A percentile compares a stretch with the other conserved stretches of the same genome.
phyloP scores from a whole-genome alignment of 2,797 vertebrate species.

The Neostethus bicornis region DNA sequence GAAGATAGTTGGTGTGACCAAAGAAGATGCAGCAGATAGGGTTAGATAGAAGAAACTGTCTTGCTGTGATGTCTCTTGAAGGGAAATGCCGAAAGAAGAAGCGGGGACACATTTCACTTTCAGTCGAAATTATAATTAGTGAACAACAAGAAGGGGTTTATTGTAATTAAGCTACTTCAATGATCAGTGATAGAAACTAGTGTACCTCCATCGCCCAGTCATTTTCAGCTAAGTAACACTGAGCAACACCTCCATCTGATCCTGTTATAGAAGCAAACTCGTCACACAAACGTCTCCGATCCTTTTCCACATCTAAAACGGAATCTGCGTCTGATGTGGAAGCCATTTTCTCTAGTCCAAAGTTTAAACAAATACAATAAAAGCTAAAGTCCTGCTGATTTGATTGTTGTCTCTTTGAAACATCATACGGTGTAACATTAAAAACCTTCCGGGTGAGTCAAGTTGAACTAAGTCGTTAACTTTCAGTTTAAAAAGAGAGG shows the following conservation, averaged over 20 bases:
- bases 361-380: background rate
- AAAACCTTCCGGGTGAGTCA: constrained; percentile 43
- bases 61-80: too few relatives aligned
- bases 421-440: constrained; percentile 13
- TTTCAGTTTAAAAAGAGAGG: too few relatives aligned
- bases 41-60: too few relatives aligned
- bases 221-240: constrained; percentile 82
- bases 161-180: too few relatives aligned
- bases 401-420: background rate
- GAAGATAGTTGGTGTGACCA: too few relatives aligned
- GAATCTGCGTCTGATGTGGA: constrained; percentile 22
- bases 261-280: constrained; percentile 83
- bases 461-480: background rate
- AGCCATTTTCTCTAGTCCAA: constrained; percentile 21
- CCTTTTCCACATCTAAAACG: constrained; percentile 56
- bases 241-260: constrained; percentile 78
- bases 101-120: too few relatives aligned
- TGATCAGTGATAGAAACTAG: background rate
- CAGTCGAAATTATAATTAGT: too few relatives aligned
- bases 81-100: too few relatives aligned
- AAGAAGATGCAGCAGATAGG: too few relatives aligned
- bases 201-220: constrained; percentile 88
- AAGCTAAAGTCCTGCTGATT: background rate
- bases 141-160: too few relatives aligned
- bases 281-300: constrained; percentile 74